These are phyloP conservation scores for Neogale vison DNA, from an alignment of 2,113 vertebrate genomes.

Conservation along the genomic window DNA sequence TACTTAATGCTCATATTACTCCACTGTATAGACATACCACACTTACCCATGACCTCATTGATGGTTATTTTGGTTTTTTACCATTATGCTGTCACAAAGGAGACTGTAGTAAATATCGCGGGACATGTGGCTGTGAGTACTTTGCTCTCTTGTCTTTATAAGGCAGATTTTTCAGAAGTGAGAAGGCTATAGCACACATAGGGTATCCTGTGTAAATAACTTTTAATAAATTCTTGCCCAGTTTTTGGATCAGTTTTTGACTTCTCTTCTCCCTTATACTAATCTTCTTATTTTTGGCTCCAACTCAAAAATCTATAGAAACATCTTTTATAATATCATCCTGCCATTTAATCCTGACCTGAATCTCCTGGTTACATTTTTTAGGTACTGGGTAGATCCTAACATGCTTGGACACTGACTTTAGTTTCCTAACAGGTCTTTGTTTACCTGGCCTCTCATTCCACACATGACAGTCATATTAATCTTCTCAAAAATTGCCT, in stretches of 20 bases:
- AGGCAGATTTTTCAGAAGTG: background rate
- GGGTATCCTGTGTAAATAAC: background rate
- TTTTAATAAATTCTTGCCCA: background rate
- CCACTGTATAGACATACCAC: background rate
- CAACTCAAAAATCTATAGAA: background rate
- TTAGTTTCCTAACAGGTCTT: background rate
- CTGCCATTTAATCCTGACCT: background rate
- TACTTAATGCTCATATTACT: background rate
- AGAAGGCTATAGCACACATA: background rate
- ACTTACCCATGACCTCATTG: background rate
- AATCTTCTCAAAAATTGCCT: background rate
- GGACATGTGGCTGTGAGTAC: background rate
- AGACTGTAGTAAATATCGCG: background rate
- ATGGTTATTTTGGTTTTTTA: background rate
- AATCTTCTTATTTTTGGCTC: background rate
- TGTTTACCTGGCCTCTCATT: background rate
- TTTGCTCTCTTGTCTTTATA: background rate
- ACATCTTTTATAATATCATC: background rate
- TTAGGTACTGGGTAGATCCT: background rate
- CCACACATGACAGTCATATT: background rate
- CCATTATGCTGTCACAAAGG: background rate
- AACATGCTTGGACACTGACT: background rate
- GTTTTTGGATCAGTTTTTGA: background rate
- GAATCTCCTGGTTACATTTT: background rate
- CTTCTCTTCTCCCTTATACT: background rate